Conservation (phyloP, 2,888 invertebrate genomes). For the Hemithea aestivaria region DNA sequence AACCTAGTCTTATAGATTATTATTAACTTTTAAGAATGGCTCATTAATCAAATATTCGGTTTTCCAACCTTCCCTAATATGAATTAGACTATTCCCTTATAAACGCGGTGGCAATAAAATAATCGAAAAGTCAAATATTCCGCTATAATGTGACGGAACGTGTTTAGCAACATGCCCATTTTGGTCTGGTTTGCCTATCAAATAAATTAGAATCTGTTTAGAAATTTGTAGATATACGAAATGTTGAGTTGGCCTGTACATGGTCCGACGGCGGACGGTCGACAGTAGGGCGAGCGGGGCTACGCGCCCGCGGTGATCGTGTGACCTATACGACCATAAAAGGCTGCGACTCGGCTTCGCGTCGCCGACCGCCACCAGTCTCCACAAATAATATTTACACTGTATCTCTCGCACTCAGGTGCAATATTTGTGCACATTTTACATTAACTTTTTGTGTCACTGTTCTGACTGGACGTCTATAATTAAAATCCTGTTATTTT, state of each 20-base stretch:
- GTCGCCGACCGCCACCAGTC: constrained; percentile 46
- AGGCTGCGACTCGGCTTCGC: constrained; percentile 44
- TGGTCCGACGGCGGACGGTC: constrained; percentile 32
- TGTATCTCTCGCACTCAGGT: constrained; percentile 44
- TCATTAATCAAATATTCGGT: too few relatives aligned
- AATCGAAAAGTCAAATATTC: too few relatives aligned
- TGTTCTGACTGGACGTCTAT: too few relatives aligned
- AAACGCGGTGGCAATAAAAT: too few relatives aligned
- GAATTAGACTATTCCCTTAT: too few relatives aligned
- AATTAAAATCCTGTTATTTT: too few relatives aligned
- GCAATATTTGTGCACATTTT: constrained; percentile 39
- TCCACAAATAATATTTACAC: constrained; percentile 60
- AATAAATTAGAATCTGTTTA: constrained; percentile 23
- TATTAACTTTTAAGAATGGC: too few relatives aligned
- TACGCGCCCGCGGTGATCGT: constrained; percentile 37
- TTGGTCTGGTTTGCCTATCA: constrained; percentile 3
- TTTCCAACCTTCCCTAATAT: too few relatives aligned
- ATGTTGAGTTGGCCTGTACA: constrained; percentile 41
- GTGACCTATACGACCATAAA: constrained; percentile 60
- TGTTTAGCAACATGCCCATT: constrained; percentile 1
- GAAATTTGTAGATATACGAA: constrained; percentile 23
- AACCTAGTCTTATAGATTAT: too few relatives aligned
- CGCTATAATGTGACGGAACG: not conserved
- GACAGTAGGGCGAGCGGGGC: constrained; percentile 33
- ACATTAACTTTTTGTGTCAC: constrained; percentile 11